A percentile compares a stretch with the other conserved stretches of the same genome.
Conservation (phyloP, 2,888 invertebrate genomes). For the Poecilobothrus nobilitatus region DNA sequence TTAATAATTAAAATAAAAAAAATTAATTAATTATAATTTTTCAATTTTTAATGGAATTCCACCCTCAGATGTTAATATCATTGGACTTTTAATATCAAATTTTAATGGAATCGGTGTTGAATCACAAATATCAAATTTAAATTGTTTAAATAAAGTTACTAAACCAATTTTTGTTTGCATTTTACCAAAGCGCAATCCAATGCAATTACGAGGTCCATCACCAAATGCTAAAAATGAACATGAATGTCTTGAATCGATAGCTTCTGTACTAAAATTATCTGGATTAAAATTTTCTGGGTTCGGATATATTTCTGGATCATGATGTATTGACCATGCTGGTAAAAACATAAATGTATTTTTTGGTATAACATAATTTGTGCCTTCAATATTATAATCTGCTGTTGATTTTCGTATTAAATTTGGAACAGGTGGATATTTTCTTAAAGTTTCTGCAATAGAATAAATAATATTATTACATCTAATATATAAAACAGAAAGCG, state of each 20-base stretch:
- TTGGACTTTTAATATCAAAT: conserved; percentile 21
- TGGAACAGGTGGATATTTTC: conserved; percentile 49
- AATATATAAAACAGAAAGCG: background rate
- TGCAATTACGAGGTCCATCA: conserved; percentile 42
- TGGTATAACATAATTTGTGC: conserved; percentile 43
- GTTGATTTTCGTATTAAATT: conserved; percentile 44
- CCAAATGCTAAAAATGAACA: conserved; percentile 43
- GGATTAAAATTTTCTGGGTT: conserved; percentile 56
- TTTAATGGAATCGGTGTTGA: conserved; percentile 29
- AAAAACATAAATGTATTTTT: conserved; percentile 47
- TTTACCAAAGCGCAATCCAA: conserved; percentile 39
- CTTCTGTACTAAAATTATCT: conserved; percentile 50
- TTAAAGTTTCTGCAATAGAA: conserved; percentile 45
- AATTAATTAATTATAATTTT: conserved; percentile 18
- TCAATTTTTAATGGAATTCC: conserved; percentile 30
- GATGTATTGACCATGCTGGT: conserved; percentile 52
- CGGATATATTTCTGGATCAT: conserved; percentile 52
- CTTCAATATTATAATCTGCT: conserved; percentile 45
- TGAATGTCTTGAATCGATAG: conserved; percentile 43
- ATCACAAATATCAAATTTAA: conserved; percentile 25
- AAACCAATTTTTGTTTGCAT: conserved; percentile 27
- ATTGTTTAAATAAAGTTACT: conserved; percentile 25
- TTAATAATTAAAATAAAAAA: too few relatives aligned
- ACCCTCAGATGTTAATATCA: conserved; percentile 26
- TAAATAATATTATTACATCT: background rate